Evolutionary conservation across 1,140 invertebrate species (phyloP), one percentile per base, ranked within the genome.

Genomic region (Bombus pascuorum): DNA sequence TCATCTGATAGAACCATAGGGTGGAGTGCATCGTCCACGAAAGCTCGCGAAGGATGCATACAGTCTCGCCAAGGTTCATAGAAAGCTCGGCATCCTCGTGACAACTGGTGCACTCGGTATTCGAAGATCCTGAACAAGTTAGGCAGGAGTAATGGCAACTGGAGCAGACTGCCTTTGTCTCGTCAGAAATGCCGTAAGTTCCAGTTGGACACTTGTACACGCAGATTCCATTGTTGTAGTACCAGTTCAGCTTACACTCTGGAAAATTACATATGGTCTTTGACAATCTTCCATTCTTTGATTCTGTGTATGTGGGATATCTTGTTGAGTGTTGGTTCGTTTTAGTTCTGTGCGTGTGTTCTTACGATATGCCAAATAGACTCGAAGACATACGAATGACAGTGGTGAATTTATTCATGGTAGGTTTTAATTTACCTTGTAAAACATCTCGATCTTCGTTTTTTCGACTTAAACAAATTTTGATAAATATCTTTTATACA

Each of bases 91-190:
- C 81, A 47, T 93, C 93, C 32, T 70, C 79, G 79, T 92, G 90
- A 76, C 93, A 93, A 22, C 85, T 83, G 53, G 85, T 87, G 75
- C 93, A 93, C n/a, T 93, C 90, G 28, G 73, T 82, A 62, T 93
- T 89, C 25, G 83, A 87, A 25, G 92, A 83, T 57, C 93, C 93
- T 32, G 86, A 89, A 78, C 93, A 93, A 13, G 77, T 88, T 57
- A 86, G 68, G 72, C 93, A 93, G 34, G 89, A 84, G 75, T 93
- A 93, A 79, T 93, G 93, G 75, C 93, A 93, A 37, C 44, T 5
- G 13, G 78, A 62, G 73, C 93, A 93, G 68, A 85, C 73, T 28
- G 59, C 28, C 34, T 65, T 68, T 8, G 71, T 71, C 53, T 83
- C 59, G 25, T 86, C 70, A 22, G 78, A 47, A 22, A 87, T 10